Conservation (phyloP, 2,797 vertebrate species). For the Typhlichthys subterraneus region DNA sequence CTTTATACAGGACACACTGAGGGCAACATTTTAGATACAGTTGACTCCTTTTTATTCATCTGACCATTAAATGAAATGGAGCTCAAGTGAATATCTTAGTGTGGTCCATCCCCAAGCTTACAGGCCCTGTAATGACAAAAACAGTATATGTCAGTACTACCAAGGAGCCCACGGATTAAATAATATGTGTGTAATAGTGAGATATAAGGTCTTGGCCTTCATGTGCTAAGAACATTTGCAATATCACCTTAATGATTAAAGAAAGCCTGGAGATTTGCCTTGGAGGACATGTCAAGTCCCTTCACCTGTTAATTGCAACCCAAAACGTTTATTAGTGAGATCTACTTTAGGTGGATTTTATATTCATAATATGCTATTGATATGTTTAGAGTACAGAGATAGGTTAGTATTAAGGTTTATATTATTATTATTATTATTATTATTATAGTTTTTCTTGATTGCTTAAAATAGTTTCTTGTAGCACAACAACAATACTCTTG, state of each 20-base stretch:
- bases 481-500: no score
- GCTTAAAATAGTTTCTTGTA: no score
- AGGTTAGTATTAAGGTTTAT: no score
- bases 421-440: no score
- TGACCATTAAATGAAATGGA: conserved; percentile 74
- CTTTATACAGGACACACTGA: conserved; percentile 66
- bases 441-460: no score
- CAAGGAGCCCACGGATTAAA: conserved; percentile 73
- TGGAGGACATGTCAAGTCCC: conserved; percentile 67
- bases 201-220: conserved; percentile 74
- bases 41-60: conserved; percentile 62
- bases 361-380: conserved; percentile 59
- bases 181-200: conserved; percentile 75
- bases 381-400: conserved; percentile 21
- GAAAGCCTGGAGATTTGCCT: conserved; percentile 61
- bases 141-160: conserved; percentile 74
- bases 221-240: conserved; percentile 74
- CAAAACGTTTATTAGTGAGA: conserved; percentile 75
- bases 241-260: conserved; percentile 71
- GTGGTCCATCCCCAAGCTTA: conserved; percentile 67
- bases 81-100: conserved; percentile 62
- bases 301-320: conserved; percentile 77
- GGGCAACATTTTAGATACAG: conserved; percentile 77
- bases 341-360: conserved; percentile 57
- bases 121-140: conserved; percentile 73